Base-by-base conservation (phyloP, 2,888 invertebrate genomes). In the Sarcophaga rosellei region DNA sequence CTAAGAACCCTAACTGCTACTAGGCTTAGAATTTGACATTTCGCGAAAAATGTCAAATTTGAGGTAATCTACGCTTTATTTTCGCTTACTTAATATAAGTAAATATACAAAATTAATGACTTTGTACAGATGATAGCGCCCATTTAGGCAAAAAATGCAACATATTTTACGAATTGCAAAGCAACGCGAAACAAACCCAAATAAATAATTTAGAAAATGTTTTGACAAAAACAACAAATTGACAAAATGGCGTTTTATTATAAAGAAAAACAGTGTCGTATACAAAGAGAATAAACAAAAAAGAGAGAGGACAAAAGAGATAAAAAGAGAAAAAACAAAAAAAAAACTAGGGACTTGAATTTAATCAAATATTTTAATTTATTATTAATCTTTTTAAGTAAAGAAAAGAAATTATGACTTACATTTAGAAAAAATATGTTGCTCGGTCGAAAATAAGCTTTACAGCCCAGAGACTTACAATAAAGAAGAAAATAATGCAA, bases 191-290 rank as follows among this genome's bases (percentile, higher is more conserved):
- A 53, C 53, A 53, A 53, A 53, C 1, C 53, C 12, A 53, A 53
- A 53, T 53, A 15, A 53, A 53, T 15, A 53, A 15, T 15, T 15
- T 53, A 15, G 12, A 17, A 53, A 12, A 15, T 53, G 12, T 53
- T 53, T 53, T 15, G 53, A 53, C 17, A 72, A 72, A 35, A 69
- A 69, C n/a, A 47, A 47, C 35, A 47, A 35, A 35, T 45, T 53
- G 65, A 82, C 85, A 85, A 85, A 70, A 85, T 84, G 81, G 84
- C 83, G 83, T 70, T 76, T 12, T 68, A 44, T 25, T 62, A 63
- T 44, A 45, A 79, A 53, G 65, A 53, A 45, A 68, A n/a, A 63
- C 63, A 66, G 57, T 35, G 66, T 65, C 61, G 53, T 62, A 81
- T 63, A 61, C n/a, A 74, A 53, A 75, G 12, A 47, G 53, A 17